Evolutionary conservation across 2,888 invertebrate genomes (phyloP).

Genomic region (Phorcus lineatus): DNA sequence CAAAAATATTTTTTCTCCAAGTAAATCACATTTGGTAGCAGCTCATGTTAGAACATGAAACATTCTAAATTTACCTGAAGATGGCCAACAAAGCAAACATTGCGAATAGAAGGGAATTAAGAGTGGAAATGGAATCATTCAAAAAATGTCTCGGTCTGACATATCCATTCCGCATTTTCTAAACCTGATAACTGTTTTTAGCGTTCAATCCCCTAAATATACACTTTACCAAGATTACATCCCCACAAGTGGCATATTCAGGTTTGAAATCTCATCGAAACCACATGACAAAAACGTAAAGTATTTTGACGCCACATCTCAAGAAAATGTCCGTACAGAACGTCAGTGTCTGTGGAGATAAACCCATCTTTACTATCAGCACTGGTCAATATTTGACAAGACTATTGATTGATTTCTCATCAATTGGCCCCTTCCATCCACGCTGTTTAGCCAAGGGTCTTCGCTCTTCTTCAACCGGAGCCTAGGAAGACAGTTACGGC

Average conservation of each 20-base stretch:
- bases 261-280: neutral
- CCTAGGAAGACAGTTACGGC: neutral
- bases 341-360: neutral
- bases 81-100: too few relatives aligned
- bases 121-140: too few relatives aligned
- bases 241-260: neutral
- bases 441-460: neutral
- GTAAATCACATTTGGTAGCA: too few relatives aligned
- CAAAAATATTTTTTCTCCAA: too few relatives aligned
- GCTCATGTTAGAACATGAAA: too few relatives aligned
- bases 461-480: slow-evolving; percentile 5
- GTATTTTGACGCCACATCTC: slow-evolving; percentile 9
- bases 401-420: slow-evolving; percentile 8
- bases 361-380: slow-evolving; percentile 18
- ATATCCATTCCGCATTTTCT: too few relatives aligned
- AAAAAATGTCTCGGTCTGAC: too few relatives aligned
- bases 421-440: slow-evolving; percentile 10
- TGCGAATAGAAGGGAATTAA: too few relatives aligned
- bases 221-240: neutral
- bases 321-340: slow-evolving; percentile 2
- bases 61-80: too few relatives aligned
- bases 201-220: neutral
- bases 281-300: neutral
- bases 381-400: slow-evolving; percentile 16
- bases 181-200: neutral